Base-by-base conservation (phyloP, 2,888 invertebrate genomes). In the Drosophila merina region DNA sequence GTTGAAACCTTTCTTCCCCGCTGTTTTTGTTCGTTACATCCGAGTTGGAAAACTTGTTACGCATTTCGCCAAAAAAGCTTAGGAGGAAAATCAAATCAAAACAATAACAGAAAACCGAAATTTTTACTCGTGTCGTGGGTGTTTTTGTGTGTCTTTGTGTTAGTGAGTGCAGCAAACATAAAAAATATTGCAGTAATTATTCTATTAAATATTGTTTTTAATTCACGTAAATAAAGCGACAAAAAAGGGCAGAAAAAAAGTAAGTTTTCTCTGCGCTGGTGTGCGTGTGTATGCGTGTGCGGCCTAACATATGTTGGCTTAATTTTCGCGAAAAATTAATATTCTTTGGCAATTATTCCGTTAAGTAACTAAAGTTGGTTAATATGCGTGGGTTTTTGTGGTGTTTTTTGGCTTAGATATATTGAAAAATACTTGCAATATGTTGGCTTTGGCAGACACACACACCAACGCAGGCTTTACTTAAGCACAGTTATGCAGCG, bases 31-130 rank as follows among this genome's bases (percentile, higher is more conserved):
- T 42, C 42, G 9, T 42, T 20, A 42, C 42, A 44, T 54, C 66
- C 64, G 54, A 62, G 64, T 79, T 67, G 68, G 69, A 79, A 67
- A 66, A 73, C 67, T 73, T 70, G 72, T 75, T 77, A 80, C 85
- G 82, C 81, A 72, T 83, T 66, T 84, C 38, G 44, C 44, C 47
- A n/a, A 33, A 59, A 57, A 33, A 50, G 64, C 28, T 54, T 42
- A 57, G 60, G 47, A 56, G 60, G 55, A n/a, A n/a, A 45, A 44
- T 31, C 44, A 44, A 33, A 71, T 33, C 58, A 58, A 62, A 82
- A 76, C 74, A 79, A 79, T 72, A 83, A 69, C 69, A 64, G 51
- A 57, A 51, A 20, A 50, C n/a, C 12, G 8, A 40, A 57, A 55
- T 49, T 38, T 74, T 51, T 40, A 44, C 58, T 55, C 59, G 68